Base-by-base conservation (phyloP, 2,797 vertebrate species). In the Hirundo rustica region DNA sequence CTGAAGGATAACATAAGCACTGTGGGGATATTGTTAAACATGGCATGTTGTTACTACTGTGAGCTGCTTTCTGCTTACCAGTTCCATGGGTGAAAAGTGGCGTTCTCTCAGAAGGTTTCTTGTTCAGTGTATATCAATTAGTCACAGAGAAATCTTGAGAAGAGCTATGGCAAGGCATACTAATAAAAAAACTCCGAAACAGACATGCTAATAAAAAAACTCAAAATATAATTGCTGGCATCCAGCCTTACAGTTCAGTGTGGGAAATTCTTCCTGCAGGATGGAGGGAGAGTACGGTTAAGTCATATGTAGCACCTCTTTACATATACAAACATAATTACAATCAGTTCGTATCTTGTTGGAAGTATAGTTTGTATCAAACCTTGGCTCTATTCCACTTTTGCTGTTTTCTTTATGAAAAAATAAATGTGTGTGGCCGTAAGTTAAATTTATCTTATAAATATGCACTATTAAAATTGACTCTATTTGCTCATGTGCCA, bases 361-460 rank as follows among this genome's bases (percentile, higher is more conserved):
- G 48, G 51, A 83, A 79, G 29, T 38, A 48, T 27, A 84, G 76
- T 80, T 83, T 62, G 19, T 62, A 82, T 94, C 81, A 75, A 54
- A 58, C 80, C 50, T 85, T 96, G 93, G 88, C 88, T 85, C 13
- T 47, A 3, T 70, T 95, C 83, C 86, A 74, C 80, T 80, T 92
- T 2, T 60, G 16, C 61, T 89, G 57, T 80, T 92, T 93, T 91
- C 75, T 91, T 91, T 83, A 57, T 72, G 75, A 77, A 92, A 95
- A 91, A 85, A 80, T 64, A 93, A 80, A 88, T 77, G 83, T 57
- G 62, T 92, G 86, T 95, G 94, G 86, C 68, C 30, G 0, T 73
- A 82, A 88, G 88, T 93, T 90, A 76, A 51, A 79, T 87, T 85
- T 83, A 22, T 62, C n/a, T 73, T 92, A 67, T n/a, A 93, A 95